A percentile compares a stretch with the other conserved stretches of the same genome.
Evolutionary conservation across 2,113 vertebrate genomes (phyloP).

Genomic region (Vidua chalybeata): DNA sequence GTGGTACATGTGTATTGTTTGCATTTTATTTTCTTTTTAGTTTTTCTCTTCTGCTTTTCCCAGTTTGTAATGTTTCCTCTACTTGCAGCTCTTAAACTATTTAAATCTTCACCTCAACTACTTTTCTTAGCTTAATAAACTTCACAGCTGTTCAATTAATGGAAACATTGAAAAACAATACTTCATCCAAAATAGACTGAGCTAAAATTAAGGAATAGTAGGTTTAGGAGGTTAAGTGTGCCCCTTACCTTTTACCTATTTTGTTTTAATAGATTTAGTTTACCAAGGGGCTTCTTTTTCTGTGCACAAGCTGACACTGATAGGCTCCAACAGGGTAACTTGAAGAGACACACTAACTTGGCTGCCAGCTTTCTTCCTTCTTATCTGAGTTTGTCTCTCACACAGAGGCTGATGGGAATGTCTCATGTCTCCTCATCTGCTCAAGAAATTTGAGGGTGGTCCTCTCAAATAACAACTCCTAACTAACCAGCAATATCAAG

Average conservation of each 20-base stretch:
- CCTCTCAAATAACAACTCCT: neutral
- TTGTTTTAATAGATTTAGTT: neutral
- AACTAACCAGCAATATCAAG: neutral
- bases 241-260: neutral
- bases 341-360: neutral
- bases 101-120: neutral
- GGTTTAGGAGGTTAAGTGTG: neutral
- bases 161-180: neutral
- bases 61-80: neutral
- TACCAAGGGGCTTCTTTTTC: neutral
- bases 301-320: neutral
- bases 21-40: neutral
- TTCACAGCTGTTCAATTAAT: neutral
- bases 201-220: neutral
- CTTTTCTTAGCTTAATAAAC: neutral
- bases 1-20: neutral
- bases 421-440: neutral
- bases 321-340: neutral
- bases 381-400: neutral
- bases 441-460: neutral
- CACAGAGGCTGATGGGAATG: neutral
- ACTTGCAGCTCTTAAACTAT: neutral
- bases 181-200: neutral
- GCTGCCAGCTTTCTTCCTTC: neutral
- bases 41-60: neutral